phyloP scores from a whole-genome alignment of 2,888 invertebrate species.

The Melieria omissa region DNA sequence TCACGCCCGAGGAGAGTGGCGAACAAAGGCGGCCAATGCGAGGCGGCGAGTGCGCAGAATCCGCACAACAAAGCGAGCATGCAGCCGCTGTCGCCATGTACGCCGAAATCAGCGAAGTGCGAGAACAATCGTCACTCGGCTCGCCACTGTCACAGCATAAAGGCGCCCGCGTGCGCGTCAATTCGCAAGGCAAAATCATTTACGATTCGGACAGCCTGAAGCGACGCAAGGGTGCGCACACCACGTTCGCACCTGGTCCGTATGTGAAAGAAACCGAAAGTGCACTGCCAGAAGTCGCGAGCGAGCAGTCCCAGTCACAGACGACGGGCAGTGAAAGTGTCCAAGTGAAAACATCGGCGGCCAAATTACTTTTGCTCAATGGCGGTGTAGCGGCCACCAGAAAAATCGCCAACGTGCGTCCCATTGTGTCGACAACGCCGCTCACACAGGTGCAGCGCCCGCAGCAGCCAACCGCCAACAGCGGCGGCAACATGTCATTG shows the following conservation, averaged over 20 bases:
- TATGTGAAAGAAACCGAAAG: slow-evolving; percentile 78
- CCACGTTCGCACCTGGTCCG: slow-evolving; percentile 89
- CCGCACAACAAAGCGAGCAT: slow-evolving; percentile 46
- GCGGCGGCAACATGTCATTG: slow-evolving; percentile 32
- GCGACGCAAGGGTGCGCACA: slow-evolving; percentile 80
- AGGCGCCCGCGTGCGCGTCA: slow-evolving; percentile 76
- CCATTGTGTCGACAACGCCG: slow-evolving; percentile 57
- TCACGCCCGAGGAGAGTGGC: not conserved
- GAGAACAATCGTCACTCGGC: slow-evolving; percentile 53
- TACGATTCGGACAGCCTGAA: slow-evolving; percentile 88
- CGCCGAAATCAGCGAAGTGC: slow-evolving; percentile 61
- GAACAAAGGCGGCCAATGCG: slow-evolving; percentile 14
- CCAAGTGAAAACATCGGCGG: slow-evolving; percentile 40
- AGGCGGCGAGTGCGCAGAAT: slow-evolving; percentile 48
- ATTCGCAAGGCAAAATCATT: slow-evolving; percentile 88
- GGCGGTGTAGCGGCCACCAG: slow-evolving; percentile 57
- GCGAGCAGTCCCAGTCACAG: slow-evolving; percentile 23
- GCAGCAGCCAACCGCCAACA: slow-evolving; percentile 28
- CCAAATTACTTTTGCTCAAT: slow-evolving; percentile 55
- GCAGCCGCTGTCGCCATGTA: slow-evolving; percentile 60
- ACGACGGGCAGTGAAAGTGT: slow-evolving; percentile 49
- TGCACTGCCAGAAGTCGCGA: slow-evolving; percentile 50
- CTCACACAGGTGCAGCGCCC: slow-evolving; percentile 38
- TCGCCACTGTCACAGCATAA: slow-evolving; percentile 47
- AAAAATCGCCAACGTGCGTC: slow-evolving; percentile 64